phyloP scores from a whole-genome alignment of 2,888 invertebrate species.

The Ichneumon xanthorius region DNA sequence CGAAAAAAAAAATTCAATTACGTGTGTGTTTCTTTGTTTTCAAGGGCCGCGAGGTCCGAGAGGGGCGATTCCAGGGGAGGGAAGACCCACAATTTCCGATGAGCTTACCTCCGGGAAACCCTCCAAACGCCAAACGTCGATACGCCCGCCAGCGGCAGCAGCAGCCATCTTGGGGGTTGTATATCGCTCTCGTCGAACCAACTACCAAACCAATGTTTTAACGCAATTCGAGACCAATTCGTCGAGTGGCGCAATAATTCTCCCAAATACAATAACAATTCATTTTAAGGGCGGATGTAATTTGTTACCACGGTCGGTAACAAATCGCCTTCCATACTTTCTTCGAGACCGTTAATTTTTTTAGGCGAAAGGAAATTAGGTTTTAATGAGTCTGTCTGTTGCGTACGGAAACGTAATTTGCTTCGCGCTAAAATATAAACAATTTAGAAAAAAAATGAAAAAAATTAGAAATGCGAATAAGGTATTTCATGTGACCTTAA shows the following conservation, averaged over 20 bases:
- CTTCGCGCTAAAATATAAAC: too few species aligned
- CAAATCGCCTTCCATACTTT: neutral
- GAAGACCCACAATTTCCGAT: slow-evolving; percentile 84
- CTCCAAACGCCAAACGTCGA: slow-evolving; percentile 84
- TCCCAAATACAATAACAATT: neutral
- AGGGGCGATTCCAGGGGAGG: slow-evolving; percentile 82
- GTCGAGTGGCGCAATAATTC: slow-evolving; percentile 14
- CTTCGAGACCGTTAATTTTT: neutral
- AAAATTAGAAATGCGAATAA: too few species aligned
- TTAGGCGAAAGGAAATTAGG: neutral
- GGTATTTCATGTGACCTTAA: too few species aligned
- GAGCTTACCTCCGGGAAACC: slow-evolving; percentile 85
- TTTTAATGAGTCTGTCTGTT: too few species aligned
- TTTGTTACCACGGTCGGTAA: neutral
- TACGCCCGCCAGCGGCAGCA: slow-evolving; percentile 75
- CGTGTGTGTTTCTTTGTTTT: slow-evolving; percentile 82
- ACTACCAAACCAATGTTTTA: slow-evolving; percentile 78
- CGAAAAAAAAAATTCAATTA: slow-evolving; percentile 81
- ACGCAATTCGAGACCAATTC: slow-evolving; percentile 76
- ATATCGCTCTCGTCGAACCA: slow-evolving; percentile 75
- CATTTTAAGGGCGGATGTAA: neutral
- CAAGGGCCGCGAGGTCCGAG: slow-evolving; percentile 74
- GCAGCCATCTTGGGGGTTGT: slow-evolving; percentile 83
- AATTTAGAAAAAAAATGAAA: too few species aligned
- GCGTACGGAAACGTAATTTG: too few species aligned